phyloP scores from a whole-genome alignment of 2,888 invertebrate genomes.

The Trissolcus japonicus region DNA sequence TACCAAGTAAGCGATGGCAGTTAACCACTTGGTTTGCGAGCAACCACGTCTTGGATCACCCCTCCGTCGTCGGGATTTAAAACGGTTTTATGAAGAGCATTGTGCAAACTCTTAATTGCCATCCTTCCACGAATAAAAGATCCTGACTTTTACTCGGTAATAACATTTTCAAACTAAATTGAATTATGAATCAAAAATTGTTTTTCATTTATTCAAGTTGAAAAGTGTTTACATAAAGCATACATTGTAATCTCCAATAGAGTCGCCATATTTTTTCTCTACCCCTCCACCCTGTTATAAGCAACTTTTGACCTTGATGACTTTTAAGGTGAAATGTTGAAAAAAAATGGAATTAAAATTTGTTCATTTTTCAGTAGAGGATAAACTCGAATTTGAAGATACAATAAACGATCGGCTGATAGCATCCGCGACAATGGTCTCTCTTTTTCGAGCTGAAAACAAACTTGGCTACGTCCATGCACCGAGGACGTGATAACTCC shows the following conservation, averaged over 20 bases:
- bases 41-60: constrained; percentile 43
- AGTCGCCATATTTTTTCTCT: no score
- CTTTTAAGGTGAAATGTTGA: no score
- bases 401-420: constrained; percentile 31
- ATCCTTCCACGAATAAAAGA: constrained; percentile 63
- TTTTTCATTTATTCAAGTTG: no score
- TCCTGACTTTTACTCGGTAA: no score
- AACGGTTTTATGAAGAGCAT: constrained; percentile 72
- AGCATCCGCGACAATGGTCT: neutral
- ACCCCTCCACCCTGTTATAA: no score
- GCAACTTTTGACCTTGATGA: no score
- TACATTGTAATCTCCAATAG: no score
- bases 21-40: constrained; percentile 34
- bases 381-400: constrained; percentile 36
- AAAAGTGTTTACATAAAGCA: no score
- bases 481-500: constrained; percentile 51
- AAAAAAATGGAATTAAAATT: constrained; percentile 11
- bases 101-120: constrained; percentile 74
- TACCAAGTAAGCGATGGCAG: constrained; percentile 19
- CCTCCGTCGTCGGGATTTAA: constrained; percentile 67
- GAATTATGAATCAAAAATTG: no score
- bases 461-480: constrained; percentile 59
- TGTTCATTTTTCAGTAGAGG: constrained; percentile 37
- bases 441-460: constrained; percentile 60
- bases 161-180: no score